phyloP scores from a whole-genome alignment of 2,888 invertebrate genomes.

The Eupithecia insigniata region DNA sequence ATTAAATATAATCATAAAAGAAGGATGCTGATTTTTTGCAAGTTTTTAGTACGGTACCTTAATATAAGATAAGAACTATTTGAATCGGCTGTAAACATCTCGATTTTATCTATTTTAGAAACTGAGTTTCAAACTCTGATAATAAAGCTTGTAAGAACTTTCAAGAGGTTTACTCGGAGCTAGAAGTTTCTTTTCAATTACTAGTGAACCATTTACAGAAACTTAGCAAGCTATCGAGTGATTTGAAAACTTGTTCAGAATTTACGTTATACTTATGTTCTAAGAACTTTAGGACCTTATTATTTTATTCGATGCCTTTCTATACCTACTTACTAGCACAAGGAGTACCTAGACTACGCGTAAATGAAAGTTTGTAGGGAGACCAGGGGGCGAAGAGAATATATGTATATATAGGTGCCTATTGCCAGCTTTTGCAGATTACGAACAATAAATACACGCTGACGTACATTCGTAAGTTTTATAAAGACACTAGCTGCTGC shows the following conservation, averaged over 20 bases:
- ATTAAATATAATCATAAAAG: neutral
- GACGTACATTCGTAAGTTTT: too few relatives aligned
- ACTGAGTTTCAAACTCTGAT: conserved; percentile 12
- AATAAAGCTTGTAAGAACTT: conserved; percentile 13
- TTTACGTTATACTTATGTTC: neutral
- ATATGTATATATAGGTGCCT: too few relatives aligned
- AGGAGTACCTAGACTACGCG: too few relatives aligned
- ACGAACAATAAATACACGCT: too few relatives aligned
- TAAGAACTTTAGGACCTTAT: neutral
- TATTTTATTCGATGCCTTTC: neutral
- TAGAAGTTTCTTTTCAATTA: conserved; percentile 18
- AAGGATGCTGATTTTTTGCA: neutral
- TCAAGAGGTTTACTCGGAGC: conserved; percentile 6
- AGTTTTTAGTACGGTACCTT: neutral
- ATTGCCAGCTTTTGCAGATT: too few relatives aligned
- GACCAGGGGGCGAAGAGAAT: too few relatives aligned
- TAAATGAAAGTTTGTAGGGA: too few relatives aligned
- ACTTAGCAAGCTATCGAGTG: conserved; percentile 3
- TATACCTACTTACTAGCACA: neutral
- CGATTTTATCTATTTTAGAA: conserved; percentile 12
- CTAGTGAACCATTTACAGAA: conserved; percentile 3
- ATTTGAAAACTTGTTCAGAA: conserved; percentile 15
- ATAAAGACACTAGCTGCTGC: too few relatives aligned
- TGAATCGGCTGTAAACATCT: conserved; percentile 8
- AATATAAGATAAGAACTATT: conserved; percentile 1